Conservation (phyloP, 2,888 invertebrate genomes). For the Ferdinandea cuprea region DNA sequence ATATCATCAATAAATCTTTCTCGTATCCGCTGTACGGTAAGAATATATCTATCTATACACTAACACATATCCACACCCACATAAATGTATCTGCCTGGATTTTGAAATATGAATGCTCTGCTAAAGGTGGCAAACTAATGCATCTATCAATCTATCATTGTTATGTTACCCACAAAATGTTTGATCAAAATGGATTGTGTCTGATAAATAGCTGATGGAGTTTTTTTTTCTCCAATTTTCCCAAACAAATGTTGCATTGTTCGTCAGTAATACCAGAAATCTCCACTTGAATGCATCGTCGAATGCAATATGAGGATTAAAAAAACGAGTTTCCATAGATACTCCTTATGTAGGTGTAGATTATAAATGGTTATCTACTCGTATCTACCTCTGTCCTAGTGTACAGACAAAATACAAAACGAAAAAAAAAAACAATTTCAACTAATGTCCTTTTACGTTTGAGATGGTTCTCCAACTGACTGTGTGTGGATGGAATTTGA, state of each 20-base stretch:
- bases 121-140: conserved; percentile 40
- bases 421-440: conserved; percentile 35
- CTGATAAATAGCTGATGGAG: conserved; percentile 17
- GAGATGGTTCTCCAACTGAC: conserved; percentile 36
- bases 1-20: conserved; percentile 65
- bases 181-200: conserved; percentile 1
- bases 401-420: background rate
- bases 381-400: background rate
- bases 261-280: background rate
- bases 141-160: conserved; percentile 48
- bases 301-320: conserved; percentile 22
- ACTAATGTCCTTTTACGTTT: conserved; percentile 64
- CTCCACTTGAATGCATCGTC: conserved; percentile 26
- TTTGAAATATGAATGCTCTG: conserved; percentile 17
- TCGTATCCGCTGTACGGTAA: conserved; percentile 27
- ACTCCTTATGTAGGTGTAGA: conserved; percentile 53
- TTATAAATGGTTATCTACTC: conserved; percentile 39
- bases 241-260: conserved; percentile 48
- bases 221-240: background rate
- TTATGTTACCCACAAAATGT: conserved; percentile 24
- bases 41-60: too few relatives aligned
- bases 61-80: too few relatives aligned
- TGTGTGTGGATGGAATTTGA: conserved; percentile 59
- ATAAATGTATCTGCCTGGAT: conserved; percentile 25
- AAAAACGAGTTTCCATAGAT: conserved; percentile 7